Base-by-base conservation (phyloP, 2,888 invertebrate species). In the Drosophila vallismaia region DNA sequence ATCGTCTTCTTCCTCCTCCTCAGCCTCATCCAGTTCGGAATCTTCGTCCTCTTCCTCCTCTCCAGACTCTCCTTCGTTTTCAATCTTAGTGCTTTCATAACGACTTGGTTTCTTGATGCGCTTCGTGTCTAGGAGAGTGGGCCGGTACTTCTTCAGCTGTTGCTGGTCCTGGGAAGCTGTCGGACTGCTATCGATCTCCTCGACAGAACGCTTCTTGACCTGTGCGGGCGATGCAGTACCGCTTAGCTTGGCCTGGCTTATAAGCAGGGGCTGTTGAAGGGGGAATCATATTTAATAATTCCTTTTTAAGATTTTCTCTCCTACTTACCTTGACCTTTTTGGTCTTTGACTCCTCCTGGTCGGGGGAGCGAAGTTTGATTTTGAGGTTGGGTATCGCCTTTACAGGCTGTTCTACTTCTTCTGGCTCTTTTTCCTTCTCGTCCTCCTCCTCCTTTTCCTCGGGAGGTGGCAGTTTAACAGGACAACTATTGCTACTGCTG, bases 401-500 rank as follows among this genome's bases (percentile, higher is more conserved):
- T 91, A 64, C 92, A 91, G 88, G 69, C 77, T 26, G 8, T 7
- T 44, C 28, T 0, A 28, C 6, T 4, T 28, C 4, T 0, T 42
- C 48, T 26, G 68, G 74, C 1, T 54, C 77, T 51, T 92, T 93
- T 53, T 93, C 93, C 9, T 92, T 91, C 68, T 93, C 93, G 73
- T 92, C 92, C 56, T 92, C 92, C 68, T 93, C 93, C 67, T 93
- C 93, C 44, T 92, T 92, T 73, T 91, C 88, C 33, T 86, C 84
- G 0, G 88, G 84, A 0, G 86, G 89, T 2, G 83, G 85, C 0
- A 74, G 82, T 50, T 86, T 88, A 5, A 68, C 88, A 19, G 79
- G 77, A 55, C 87, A 87, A 68, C 91, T 92, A 70, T 90, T 92
- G 44, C 94, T 94, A 83, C 94, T 95, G 77, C 94, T 94, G 74